phyloP scores from a whole-genome alignment of 2,888 invertebrate genomes.

The Seira musarum region DNA sequence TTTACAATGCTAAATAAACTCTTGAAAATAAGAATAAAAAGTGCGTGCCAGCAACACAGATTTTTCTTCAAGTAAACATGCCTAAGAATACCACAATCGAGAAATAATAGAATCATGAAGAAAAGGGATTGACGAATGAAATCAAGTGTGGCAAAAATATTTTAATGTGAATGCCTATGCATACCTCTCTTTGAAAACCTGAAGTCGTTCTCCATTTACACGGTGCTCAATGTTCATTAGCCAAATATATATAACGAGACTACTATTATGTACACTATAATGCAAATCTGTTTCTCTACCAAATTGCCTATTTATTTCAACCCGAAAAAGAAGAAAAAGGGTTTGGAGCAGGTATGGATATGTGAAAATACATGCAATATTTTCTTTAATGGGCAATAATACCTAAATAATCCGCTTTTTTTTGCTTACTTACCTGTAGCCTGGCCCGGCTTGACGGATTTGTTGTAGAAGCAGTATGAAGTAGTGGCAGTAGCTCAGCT shows the following conservation, averaged over 20 bases:
- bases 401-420: constrained; percentile 26
- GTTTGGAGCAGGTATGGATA: neutral
- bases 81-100: constrained; percentile 1
- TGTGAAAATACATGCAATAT: neutral
- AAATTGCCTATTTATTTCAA: neutral
- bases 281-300: neutral
- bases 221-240: neutral
- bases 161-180: constrained; percentile 21
- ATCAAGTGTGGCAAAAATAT: constrained; percentile 47
- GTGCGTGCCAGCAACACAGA: constrained; percentile 55
- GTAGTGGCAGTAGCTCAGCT: too few relatives aligned
- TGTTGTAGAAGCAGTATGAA: too few relatives aligned
- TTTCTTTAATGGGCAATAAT: neutral
- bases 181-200: neutral
- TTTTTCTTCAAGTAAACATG: constrained; percentile 8
- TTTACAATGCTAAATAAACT: constrained; percentile 18
- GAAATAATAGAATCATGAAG: constrained; percentile 18
- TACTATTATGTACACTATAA: neutral
- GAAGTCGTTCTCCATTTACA: neutral
- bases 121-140: constrained; percentile 43
- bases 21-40: neutral
- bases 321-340: neutral
- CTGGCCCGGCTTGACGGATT: too few relatives aligned
- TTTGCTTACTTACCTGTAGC: constrained; percentile 14
- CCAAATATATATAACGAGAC: neutral